Base-by-base conservation (phyloP, 2,113 vertebrate genomes). In the Salvelinus sp. region DNA sequence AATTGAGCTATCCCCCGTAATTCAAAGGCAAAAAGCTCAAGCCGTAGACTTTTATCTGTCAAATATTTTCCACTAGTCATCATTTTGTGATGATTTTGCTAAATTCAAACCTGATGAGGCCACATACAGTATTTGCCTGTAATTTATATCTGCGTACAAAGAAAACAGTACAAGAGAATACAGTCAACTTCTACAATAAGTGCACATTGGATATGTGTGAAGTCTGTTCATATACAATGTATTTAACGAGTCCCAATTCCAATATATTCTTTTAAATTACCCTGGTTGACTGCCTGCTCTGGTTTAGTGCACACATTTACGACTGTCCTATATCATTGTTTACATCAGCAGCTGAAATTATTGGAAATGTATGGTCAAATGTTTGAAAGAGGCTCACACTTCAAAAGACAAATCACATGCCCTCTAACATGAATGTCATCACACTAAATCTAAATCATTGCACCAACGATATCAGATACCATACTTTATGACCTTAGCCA, bases 61-160 rank as follows among this genome's bases (percentile, higher is more conserved):
- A 54, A 2, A 16, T 9, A 33, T 80, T 74, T 67, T 67, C 16
- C 22, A 67, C 0, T 18, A 77, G 74, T 79, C 76, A 62, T 82
- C 30, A 1, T 79, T 65, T 85, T 57, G 44, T 76, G 81, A 89
- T 79, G 83, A 88, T 74, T 77, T 73, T 0, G 50, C 48, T 54
- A 0, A 71, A 76, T 84, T 79, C 2, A 16, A 80, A 75, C 66
- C 4, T 3, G 0, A 4, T 14, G 1, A 73, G 60, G 70, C 73
- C 71, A 60, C 72, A 38, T 77, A 82, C 90, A 91, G 86, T 86
- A 85, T 80, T 81, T 83, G 27, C 74, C 75, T 38, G 70, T 86
- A 72, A 87, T 85, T 81, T 84, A 79, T 68, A 84, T 79, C 71
- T 82, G 20, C 83, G 80, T 84, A 77, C 30, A 75, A 79, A 85